Percentiles rank a stretch among this genome's conserved stretches.
These are phyloP conservation scores for Falco biarmicus DNA, from an alignment of 2,797 vertebrate species.

Conservation along the genomic window DNA sequence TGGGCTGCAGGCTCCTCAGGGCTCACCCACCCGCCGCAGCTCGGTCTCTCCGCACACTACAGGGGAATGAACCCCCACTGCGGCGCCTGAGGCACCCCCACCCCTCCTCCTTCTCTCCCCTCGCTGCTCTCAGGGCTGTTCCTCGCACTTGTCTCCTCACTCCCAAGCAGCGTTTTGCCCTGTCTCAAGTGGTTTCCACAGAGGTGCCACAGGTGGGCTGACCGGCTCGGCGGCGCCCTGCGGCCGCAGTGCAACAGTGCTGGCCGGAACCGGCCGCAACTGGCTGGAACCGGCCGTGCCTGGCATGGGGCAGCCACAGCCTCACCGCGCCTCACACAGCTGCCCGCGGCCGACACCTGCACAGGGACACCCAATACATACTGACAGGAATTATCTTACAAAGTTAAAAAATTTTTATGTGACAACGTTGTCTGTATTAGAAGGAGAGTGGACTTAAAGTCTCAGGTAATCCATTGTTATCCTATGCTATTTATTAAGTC, in stretches of 20 bases:
- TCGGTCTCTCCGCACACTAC: accelerated
- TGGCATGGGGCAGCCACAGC: accelerated
- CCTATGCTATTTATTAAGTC: not conserved
- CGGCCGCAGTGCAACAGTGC: accelerated
- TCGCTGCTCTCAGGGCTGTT: not conserved
- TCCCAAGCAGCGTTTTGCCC: not conserved
- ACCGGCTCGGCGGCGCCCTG: accelerated
- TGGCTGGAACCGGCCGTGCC: accelerated
- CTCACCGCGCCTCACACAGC: not conserved
- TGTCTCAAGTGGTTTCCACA: not conserved
- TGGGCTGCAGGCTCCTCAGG: not conserved
- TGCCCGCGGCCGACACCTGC: accelerated
- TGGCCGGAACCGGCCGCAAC: accelerated
- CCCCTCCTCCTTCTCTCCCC: not conserved
- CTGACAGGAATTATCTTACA: not conserved
- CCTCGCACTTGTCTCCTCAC: not conserved
- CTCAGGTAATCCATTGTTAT: not conserved
- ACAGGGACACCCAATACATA: accelerated
- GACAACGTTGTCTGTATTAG: not conserved
- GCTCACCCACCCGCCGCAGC: not conserved
- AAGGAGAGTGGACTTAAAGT: not conserved
- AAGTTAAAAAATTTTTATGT: not conserved
- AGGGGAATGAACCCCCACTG: not conserved
- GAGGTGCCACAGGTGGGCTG: not conserved
- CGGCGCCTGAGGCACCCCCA: accelerated